Evolutionary conservation across 2,888 invertebrate genomes (phyloP).

Genomic region (Rotaria macrura): DNA sequence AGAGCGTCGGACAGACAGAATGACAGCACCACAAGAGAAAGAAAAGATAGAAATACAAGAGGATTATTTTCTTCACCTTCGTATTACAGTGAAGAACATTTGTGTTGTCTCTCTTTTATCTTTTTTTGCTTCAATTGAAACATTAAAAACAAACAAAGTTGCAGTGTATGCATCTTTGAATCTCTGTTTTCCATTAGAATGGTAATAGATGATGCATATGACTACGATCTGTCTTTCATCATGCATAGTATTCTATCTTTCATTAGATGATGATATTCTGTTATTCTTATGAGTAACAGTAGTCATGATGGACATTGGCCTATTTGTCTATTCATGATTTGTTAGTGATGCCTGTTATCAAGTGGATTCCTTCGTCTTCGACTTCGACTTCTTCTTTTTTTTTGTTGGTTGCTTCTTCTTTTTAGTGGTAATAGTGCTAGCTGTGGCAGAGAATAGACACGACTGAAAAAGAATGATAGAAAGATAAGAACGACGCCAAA

Average conservation of each 20-base stretch:
- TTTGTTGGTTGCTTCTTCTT: not conserved
- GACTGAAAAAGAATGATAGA: not conserved
- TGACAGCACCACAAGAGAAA: not conserved
- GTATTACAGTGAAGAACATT: not conserved
- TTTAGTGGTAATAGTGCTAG: not conserved
- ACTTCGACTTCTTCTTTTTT: not conserved
- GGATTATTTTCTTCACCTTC: slow-evolving; percentile 2
- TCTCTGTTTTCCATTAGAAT: not conserved
- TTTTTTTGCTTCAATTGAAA: not conserved
- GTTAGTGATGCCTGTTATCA: slow-evolving; percentile 15
- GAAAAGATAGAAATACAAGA: not conserved
- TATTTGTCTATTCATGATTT: not conserved
- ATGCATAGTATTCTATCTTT: not conserved
- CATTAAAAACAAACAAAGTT: not conserved
- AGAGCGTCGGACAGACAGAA: not conserved
- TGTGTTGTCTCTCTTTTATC: not conserved
- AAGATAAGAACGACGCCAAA: not conserved
- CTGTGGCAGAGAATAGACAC: not conserved
- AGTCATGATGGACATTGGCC: not conserved
- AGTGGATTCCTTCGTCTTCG: not conserved
- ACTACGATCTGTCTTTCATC: not conserved
- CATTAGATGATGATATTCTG: not conserved
- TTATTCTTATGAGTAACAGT: not conserved
- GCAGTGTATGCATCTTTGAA: not conserved
- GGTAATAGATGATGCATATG: not conserved